Percentiles rank a stretch among this genome's conserved stretches.
phyloP scores from a whole-genome alignment of 2,888 invertebrate genomes.

The Neocrepidodera transversa region DNA sequence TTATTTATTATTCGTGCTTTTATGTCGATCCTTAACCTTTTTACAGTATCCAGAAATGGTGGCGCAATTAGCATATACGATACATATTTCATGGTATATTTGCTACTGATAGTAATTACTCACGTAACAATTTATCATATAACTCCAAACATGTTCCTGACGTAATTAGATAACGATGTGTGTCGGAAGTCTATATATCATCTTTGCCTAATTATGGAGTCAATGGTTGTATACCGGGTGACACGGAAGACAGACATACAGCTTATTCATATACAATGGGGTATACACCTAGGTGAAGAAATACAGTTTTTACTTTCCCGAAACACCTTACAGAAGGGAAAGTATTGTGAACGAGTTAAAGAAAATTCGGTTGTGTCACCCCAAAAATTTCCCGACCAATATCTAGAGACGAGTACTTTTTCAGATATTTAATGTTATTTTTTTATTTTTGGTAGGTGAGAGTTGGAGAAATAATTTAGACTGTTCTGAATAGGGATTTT shows the following conservation, averaged over 20 bases:
- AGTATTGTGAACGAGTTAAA: no score
- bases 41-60: constrained; percentile 27
- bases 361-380: no score
- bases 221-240: constrained; percentile 28
- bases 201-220: constrained; percentile 38
- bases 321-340: no score
- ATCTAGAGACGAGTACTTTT: no score
- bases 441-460: no score
- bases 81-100: constrained; percentile 42
- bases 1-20: background rate
- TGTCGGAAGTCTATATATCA: constrained; percentile 39
- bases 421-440: no score
- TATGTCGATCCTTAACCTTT: constrained; percentile 32
- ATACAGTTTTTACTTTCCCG: no score
- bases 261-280: background rate
- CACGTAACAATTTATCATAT: constrained; percentile 41
- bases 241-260: constrained; percentile 8
- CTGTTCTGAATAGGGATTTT: no score
- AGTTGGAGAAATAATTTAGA: no score
- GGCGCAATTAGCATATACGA: constrained; percentile 38
- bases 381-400: no score
- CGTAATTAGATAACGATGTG: constrained; percentile 42
- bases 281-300: no score
- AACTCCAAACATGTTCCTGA: constrained; percentile 41
- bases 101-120: constrained; percentile 43